Conservation (phyloP, 2,888 invertebrate genomes). For the Blastobasis lacticolella region DNA sequence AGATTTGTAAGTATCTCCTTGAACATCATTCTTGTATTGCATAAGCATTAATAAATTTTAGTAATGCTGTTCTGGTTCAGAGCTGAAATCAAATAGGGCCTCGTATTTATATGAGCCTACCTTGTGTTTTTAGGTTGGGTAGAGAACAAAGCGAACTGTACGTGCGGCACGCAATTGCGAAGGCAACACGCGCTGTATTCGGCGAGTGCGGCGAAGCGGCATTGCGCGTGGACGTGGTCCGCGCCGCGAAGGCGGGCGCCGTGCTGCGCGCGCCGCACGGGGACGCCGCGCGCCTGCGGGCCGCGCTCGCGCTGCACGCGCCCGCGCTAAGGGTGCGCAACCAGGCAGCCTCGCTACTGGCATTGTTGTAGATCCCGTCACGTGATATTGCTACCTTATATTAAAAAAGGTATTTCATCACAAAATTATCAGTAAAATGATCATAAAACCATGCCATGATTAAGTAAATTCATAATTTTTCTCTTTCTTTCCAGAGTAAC, state of each 20-base stretch:
- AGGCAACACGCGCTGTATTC: slow-evolving; percentile 22
- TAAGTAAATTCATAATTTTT: too few species aligned
- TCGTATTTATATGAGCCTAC: too few species aligned
- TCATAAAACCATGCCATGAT: too few species aligned
- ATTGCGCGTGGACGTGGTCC: slow-evolving; percentile 32
- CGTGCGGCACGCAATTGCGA: slow-evolving; percentile 23
- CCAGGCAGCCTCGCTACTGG: slow-evolving; percentile 28
- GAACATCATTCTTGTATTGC: slow-evolving; percentile 9
- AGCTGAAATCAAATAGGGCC: too few species aligned
- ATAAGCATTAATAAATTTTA: slow-evolving; percentile 8
- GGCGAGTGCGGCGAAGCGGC: slow-evolving; percentile 29
- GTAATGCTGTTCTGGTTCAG: too few species aligned
- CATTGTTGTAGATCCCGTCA: slow-evolving; percentile 18
- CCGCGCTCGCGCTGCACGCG: slow-evolving; percentile 25
- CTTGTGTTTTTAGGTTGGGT: too few species aligned
- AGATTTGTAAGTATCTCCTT: slow-evolving; percentile 38
- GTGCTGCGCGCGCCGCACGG: slow-evolving; percentile 70
- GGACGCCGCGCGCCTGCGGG: slow-evolving; percentile 20
- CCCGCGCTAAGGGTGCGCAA: slow-evolving; percentile 15
- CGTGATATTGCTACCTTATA: neutral
- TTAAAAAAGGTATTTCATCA: too few species aligned
- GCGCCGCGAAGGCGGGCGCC: slow-evolving; percentile 12
- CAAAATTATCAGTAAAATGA: too few species aligned
- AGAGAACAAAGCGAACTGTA: slow-evolving; percentile 10
- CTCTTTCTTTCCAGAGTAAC: too few species aligned